Percentiles rank a stretch among this genome's conserved stretches.
These are phyloP conservation scores for Schizotus pectinicornis DNA, from an alignment of 2,888 invertebrate species.

Conservation along the genomic window DNA sequence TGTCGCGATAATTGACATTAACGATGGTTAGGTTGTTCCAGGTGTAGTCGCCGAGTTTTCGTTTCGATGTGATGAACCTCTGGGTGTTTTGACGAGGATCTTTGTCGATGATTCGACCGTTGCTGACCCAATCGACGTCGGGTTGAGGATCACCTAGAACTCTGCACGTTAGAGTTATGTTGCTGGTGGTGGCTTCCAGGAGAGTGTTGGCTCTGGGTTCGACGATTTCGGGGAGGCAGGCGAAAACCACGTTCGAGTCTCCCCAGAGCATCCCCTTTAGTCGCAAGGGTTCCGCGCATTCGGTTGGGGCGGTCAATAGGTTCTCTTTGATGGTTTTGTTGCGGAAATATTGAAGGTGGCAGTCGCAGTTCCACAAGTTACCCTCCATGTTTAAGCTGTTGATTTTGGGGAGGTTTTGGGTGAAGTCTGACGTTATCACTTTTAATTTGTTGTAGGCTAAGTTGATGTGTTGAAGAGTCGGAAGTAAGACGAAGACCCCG, in stretches of 20 bases:
- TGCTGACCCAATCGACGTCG: conserved; percentile 75
- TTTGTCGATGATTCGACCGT: conserved; percentile 67
- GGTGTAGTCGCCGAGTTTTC: conserved; percentile 42
- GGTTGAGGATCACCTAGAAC: conserved; percentile 79
- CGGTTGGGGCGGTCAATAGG: conserved; percentile 76
- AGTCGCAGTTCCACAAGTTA: conserved; percentile 91
- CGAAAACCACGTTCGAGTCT: conserved; percentile 76
- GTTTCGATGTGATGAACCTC: conserved; percentile 58
- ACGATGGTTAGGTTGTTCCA: conserved; percentile 68
- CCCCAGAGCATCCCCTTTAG: conserved; percentile 77
- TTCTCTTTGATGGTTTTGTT: conserved; percentile 77
- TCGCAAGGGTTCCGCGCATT: conserved; percentile 73
- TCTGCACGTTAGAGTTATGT: conserved; percentile 76
- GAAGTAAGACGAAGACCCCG: conserved; percentile 61
- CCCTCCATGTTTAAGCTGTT: conserved; percentile 76
- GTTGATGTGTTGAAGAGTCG: conserved; percentile 71
- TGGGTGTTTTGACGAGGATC: conserved; percentile 57
- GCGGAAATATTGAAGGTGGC: conserved; percentile 78
- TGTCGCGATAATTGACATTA: conserved; percentile 59
- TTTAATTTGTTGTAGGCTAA: conserved; percentile 78
- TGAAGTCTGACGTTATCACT: conserved; percentile 67
- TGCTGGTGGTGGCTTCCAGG: conserved; percentile 67
- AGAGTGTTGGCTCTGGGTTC: conserved; percentile 68
- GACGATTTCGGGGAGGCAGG: conserved; percentile 79
- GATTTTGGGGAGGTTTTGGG: conserved; percentile 70